Evolutionary conservation across 2,888 invertebrate genomes (phyloP).

Genomic region (Rotaria sp.): DNA sequence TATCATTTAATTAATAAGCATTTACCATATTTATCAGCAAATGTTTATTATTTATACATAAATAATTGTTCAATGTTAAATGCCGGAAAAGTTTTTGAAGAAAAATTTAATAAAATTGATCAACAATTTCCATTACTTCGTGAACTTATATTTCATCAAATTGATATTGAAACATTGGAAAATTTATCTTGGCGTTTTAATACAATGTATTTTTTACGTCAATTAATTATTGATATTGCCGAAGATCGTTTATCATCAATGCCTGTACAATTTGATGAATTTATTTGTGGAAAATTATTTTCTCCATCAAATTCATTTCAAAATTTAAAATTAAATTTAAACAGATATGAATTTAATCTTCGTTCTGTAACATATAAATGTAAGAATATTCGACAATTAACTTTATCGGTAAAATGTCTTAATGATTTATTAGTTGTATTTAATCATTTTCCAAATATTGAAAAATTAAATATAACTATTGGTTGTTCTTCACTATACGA

Average conservation of each 20-base stretch:
- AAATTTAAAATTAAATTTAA: background rate
- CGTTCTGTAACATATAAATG: background rate
- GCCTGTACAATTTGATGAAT: background rate
- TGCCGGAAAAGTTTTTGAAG: background rate
- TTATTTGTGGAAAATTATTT: background rate
- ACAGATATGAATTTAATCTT: background rate
- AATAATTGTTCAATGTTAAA: background rate
- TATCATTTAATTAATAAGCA: background rate
- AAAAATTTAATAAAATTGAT: background rate
- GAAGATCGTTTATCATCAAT: background rate
- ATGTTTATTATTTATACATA: background rate
- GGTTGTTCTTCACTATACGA: background rate
- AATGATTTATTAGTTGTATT: background rate
- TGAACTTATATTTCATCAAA: background rate
- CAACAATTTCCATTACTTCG: background rate
- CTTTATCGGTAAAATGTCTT: background rate
- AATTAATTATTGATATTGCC: background rate
- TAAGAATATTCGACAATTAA: background rate
- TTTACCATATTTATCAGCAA: background rate
- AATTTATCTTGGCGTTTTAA: background rate
- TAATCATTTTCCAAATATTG: background rate
- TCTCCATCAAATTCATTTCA: background rate
- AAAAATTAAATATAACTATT: background rate
- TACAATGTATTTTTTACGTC: background rate
- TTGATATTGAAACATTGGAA: conserved; percentile 5